Percentiles rank a stretch among this genome's conserved stretches.
phyloP scores from a whole-genome alignment of 2,113 vertebrate genomes.

The Scomber colias region DNA sequence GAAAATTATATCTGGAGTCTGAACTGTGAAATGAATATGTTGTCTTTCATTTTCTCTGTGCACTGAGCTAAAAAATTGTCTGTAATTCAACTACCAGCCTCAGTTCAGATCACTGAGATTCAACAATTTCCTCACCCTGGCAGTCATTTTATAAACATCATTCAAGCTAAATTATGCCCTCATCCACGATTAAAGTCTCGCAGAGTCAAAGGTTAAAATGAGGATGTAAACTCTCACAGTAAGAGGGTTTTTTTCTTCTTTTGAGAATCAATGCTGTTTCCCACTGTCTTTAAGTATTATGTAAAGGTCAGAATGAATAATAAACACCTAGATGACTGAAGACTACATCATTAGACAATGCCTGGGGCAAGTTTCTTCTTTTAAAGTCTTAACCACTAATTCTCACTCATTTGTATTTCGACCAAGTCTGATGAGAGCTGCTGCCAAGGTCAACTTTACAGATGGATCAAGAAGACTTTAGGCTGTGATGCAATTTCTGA shows the following conservation, averaged over 20 bases:
- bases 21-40: constrained; percentile 51
- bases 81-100: constrained; percentile 39
- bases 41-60: constrained; percentile 47
- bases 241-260: not conserved
- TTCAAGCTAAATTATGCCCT: not conserved
- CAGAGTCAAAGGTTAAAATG: not conserved
- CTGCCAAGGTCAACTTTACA: not conserved
- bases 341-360: not conserved
- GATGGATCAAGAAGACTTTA: not conserved
- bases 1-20: constrained; percentile 35
- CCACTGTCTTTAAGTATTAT: not conserved
- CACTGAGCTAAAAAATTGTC: constrained; percentile 35
- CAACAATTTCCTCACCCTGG: constrained; percentile 11
- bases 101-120: constrained; percentile 38
- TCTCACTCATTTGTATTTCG: no score
- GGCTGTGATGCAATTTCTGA: not conserved
- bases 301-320: not conserved
- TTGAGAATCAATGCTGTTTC: not conserved
- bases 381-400: not conserved
- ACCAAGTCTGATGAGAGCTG: not conserved
- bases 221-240: not conserved
- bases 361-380: not conserved
- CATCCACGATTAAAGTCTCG: not conserved
- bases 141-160: constrained; percentile 24
- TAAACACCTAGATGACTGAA: not conserved